Evolutionary conservation across 2,797 vertebrate genomes (phyloP).

Genomic region (Microhierax caerulescens): DNA sequence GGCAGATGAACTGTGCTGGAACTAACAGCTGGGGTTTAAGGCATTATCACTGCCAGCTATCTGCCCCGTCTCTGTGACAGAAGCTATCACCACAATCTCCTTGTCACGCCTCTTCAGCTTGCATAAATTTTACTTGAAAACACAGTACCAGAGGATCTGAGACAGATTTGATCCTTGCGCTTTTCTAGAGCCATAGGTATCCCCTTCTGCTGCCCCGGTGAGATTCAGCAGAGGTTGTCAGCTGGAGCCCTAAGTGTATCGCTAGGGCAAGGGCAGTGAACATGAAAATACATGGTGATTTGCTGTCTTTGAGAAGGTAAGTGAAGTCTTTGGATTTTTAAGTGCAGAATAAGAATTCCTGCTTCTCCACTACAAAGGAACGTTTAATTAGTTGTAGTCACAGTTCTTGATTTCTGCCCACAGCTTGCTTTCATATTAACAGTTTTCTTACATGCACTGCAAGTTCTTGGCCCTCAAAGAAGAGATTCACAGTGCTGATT

Average conservation of each 20-base stretch:
- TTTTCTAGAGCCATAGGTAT: neutral
- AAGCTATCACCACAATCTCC: neutral
- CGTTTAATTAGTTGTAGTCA: fast-evolving
- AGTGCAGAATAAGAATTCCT: neutral
- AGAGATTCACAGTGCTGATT: neutral
- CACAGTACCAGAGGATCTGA: neutral
- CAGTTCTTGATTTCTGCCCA: neutral
- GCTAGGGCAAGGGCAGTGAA: neutral
- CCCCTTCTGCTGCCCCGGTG: neutral
- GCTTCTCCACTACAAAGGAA: neutral
- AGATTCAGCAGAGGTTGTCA: neutral
- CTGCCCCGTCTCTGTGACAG: neutral
- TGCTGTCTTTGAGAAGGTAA: neutral
- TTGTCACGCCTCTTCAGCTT: neutral
- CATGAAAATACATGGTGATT: neutral
- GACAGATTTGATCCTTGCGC: neutral
- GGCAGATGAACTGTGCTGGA: neutral
- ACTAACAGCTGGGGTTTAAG: neutral
- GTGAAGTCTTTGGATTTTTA: neutral
- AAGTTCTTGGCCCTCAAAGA: neutral
- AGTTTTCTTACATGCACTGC: neutral
- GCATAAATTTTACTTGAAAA: neutral
- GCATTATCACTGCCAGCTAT: neutral
- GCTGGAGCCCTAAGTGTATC: neutral
- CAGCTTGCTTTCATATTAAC: neutral